Evolutionary conservation across 2,113 vertebrate species (phyloP), one percentile per base, ranked within the genome.

Genomic region (Apteryx owenii): DNA sequence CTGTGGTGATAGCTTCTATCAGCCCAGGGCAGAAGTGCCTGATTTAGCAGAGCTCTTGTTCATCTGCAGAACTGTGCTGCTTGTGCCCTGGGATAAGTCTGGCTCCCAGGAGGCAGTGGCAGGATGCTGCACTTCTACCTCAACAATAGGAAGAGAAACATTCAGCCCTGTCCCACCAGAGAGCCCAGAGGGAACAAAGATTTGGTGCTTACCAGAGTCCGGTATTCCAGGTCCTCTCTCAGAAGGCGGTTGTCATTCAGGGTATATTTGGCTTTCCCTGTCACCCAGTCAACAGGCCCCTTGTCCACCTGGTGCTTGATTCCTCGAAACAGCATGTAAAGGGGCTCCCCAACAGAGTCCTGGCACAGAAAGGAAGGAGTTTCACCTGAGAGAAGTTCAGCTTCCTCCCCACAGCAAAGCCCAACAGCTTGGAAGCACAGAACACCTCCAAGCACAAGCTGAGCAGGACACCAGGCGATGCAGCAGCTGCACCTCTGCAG

Each of bases 301-400:
- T 99, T 99, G 96, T 99, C 99, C 53, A 99, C 99, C 88, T 99
- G 99, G 96, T 99, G 99, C 95, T 99, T 99, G 96, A 99, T 99
- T 72, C 99, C 99, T 85, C 99, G 98, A 94, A 99, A 99, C 56
- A 99, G 98, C 99, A 99, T 99, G 96, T 99, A 99, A 36, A 99
- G 99, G 28, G 99, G 98, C 93, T 99, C 99, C 22, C 99, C 99
- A 0, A 99, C 99, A 9, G 99, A 99, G 95, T 99, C 99, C 99
- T 99, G 78, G 13, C 26, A 72, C 28, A 75, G 80, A 62, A 64
- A 95, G 10, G 25, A 88, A 53, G 80, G 53, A 76, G 48, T 54
- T 78, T 64, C 89, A 80, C 56, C 84, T 1, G 53, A 80, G 17
- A 62, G 60, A 89, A 95, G 70, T 64, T 76, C 40, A 81, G 21